Percentiles rank a stretch among this genome's conserved stretches.
Conservation (phyloP, 2,797 vertebrate species). For the Sparus aurata region DNA sequence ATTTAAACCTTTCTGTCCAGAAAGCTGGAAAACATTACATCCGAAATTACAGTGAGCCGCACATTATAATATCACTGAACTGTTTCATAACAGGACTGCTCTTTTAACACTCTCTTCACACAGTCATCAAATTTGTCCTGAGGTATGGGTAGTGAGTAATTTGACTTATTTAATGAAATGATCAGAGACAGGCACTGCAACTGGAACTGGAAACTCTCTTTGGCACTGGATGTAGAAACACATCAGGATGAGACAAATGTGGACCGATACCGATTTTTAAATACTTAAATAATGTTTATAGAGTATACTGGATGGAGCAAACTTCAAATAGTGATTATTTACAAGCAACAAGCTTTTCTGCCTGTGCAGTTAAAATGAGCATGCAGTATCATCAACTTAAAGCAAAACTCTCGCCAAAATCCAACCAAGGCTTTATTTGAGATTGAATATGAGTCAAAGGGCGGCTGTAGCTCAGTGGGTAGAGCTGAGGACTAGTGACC, state of each 20-base stretch:
- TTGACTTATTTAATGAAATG: slow-evolving; percentile 40
- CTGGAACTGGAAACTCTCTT: slow-evolving; percentile 15
- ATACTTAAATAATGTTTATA: not conserved
- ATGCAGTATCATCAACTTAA: not conserved
- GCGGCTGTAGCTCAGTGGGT: no score
- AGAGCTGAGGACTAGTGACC: no score
- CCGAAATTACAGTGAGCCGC: slow-evolving; percentile 23
- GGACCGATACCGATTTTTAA: slow-evolving; percentile 8
- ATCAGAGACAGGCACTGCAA: slow-evolving; percentile 37
- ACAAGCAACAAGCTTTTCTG: not conserved
- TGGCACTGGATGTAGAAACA: slow-evolving; percentile 18
- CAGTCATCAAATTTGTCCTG: slow-evolving; percentile 19
- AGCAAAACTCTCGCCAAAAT: no score
- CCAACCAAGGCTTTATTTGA: no score
- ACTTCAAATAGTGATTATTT: not conserved
- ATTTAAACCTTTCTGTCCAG: slow-evolving; percentile 32
- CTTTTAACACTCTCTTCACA: slow-evolving; percentile 24
- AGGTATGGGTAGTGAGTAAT: slow-evolving; percentile 11
- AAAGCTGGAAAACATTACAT: slow-evolving; percentile 13
- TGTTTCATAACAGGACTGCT: slow-evolving; percentile 7
- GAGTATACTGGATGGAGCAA: not conserved
- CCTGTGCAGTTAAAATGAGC: not conserved
- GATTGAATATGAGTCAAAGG: no score
- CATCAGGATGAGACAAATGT: slow-evolving; percentile 35
- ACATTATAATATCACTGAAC: not conserved